Conservation (phyloP, 1,140 invertebrate genomes). For the Drosophila nasuta region DNA sequence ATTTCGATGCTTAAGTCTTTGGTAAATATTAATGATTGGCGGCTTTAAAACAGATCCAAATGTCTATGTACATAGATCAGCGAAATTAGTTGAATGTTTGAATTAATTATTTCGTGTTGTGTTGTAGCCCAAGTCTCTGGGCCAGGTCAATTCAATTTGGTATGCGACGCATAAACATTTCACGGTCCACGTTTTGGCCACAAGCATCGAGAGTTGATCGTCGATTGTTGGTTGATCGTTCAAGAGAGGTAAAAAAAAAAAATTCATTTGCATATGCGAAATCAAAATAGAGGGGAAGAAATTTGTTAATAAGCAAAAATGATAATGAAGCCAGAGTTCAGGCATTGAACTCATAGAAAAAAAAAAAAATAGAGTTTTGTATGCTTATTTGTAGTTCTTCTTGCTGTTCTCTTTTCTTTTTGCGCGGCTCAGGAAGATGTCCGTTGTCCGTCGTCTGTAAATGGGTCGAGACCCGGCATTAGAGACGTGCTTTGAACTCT, state of each 20-base stretch:
- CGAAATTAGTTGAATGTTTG: background rate
- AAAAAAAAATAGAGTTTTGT: conserved; percentile 17
- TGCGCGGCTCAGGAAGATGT: conserved; percentile 18
- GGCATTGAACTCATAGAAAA: conserved; percentile 39
- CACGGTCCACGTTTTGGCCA: conserved; percentile 23
- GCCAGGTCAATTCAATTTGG: conserved; percentile 10
- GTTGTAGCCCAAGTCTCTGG: background rate
- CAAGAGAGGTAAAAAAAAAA: background rate
- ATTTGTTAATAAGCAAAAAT: conserved; percentile 43
- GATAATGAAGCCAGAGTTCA: conserved; percentile 54
- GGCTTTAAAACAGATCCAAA: background rate
- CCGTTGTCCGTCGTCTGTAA: conserved; percentile 13
- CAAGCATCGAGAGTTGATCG: background rate
- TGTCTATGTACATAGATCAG: too few species aligned
- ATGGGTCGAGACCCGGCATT: conserved; percentile 47
- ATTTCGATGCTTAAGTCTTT: conserved; percentile 1
- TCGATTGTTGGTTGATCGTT: conserved; percentile 12
- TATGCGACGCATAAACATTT: conserved; percentile 23
- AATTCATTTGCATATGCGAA: conserved; percentile 53
- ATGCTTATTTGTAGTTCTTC: background rate
- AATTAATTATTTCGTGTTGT: too few species aligned
- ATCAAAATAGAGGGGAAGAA: conserved; percentile 33
- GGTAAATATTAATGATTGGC: background rate
- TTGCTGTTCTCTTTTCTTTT: background rate
- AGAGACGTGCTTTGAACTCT: conserved; percentile 58